Percentiles rank a stretch among this genome's conserved stretches.
phyloP scores from a whole-genome alignment of 2,113 vertebrate genomes.

The Crypturellus undulatus region DNA sequence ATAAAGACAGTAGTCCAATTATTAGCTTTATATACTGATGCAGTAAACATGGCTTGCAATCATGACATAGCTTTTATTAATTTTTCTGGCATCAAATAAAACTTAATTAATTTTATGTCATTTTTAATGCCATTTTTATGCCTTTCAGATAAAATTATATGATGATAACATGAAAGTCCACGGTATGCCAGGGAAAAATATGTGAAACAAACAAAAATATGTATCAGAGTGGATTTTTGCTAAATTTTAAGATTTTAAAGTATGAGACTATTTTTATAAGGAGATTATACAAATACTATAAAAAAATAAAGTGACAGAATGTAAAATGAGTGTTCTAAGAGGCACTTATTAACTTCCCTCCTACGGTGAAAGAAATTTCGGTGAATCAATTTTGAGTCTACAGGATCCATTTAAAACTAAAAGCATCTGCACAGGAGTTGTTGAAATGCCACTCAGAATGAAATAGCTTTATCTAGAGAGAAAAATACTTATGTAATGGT shows the following conservation, averaged over 20 bases:
- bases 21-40: neutral
- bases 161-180: neutral
- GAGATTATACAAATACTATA: neutral
- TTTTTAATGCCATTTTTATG: neutral
- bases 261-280: neutral
- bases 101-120: neutral
- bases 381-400: constrained; percentile 30
- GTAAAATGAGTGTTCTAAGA: neutral
- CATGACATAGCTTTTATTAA: neutral
- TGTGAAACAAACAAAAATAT: neutral
- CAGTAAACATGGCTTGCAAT: neutral
- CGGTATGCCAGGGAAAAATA: neutral
- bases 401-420: constrained; percentile 36
- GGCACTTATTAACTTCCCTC: constrained; percentile 1
- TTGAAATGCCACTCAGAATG: constrained; percentile 45
- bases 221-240: neutral
- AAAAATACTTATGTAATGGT: constrained; percentile 22
- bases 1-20: neutral
- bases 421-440: constrained; percentile 55
- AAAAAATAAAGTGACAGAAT: neutral
- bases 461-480: constrained; percentile 37
- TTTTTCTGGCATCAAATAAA: neutral
- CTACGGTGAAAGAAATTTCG: neutral
- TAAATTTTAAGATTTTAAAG: neutral
- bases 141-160: neutral